Evolutionary conservation across 1,140 invertebrate species (phyloP).

Genomic region (Teleopsis dalmanni): DNA sequence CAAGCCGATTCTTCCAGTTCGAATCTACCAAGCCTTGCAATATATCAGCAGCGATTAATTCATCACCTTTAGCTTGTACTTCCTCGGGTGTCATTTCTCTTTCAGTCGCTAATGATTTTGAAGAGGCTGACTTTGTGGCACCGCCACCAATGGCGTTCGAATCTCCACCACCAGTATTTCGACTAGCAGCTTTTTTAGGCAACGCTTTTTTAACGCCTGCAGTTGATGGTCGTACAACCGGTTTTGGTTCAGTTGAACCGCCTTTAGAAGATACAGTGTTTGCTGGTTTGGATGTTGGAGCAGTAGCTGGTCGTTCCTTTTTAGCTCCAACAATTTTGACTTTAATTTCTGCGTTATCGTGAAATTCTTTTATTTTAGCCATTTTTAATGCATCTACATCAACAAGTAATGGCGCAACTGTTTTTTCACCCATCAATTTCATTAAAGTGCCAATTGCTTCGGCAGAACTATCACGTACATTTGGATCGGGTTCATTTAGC

Average conservation of each 20-base stretch:
- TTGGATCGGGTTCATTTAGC: slow-evolving; percentile 70
- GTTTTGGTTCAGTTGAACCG: slow-evolving; percentile 50
- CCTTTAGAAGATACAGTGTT: slow-evolving; percentile 47
- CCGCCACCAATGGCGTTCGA: no score
- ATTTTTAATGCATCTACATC: slow-evolving; percentile 90
- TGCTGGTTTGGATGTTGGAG: slow-evolving; percentile 36
- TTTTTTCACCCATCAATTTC: slow-evolving; percentile 90
- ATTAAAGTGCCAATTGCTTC: slow-evolving; percentile 90
- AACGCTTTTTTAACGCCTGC: slow-evolving; percentile 42
- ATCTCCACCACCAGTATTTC: neutral
- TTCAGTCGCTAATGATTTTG: slow-evolving; percentile 45
- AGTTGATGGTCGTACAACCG: slow-evolving; percentile 49
- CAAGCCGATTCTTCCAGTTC: slow-evolving; percentile 83
- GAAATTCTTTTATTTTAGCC: slow-evolving; percentile 90
- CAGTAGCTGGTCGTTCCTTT: slow-evolving; percentile 54
- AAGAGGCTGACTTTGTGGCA: slow-evolving; percentile 33
- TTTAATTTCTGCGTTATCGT: slow-evolving; percentile 82
- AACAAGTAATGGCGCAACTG: slow-evolving; percentile 72
- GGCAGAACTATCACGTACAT: slow-evolving; percentile 74
- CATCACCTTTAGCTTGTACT: slow-evolving; percentile 59
- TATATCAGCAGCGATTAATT: slow-evolving; percentile 55
- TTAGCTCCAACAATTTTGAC: slow-evolving; percentile 59
- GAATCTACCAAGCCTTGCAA: slow-evolving; percentile 63
- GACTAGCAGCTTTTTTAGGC: slow-evolving; percentile 15
- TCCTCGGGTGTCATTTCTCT: slow-evolving; percentile 59